Evolutionary conservation across 2,888 invertebrate genomes (phyloP), one percentile per base, ranked within the genome.

Genomic region (Abrostola tripartita): DNA sequence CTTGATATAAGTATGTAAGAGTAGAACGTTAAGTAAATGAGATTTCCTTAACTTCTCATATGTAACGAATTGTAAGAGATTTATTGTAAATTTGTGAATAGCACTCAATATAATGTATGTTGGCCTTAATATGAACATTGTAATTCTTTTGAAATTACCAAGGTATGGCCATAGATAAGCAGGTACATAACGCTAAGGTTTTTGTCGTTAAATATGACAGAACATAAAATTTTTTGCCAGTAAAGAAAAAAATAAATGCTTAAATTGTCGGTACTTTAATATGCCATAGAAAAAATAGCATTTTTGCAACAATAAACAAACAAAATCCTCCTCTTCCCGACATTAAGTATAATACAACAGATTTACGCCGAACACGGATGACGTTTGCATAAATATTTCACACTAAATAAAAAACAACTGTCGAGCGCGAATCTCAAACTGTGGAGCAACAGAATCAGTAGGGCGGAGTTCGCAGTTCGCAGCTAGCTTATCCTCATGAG

Each of bases 401-500:
- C 53, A 52, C 67, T 57, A 73, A 73, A 71, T 79, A 70, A 71
- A 76, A 76, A 76, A 76, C 64, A 79, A 79, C 58, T 61, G 71
- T 64, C 61, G 73, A 71, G 68, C 66, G 69, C 50, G 71, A 76
- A 68, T 74, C 62, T 68, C 68, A 65, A 75, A 71, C 63, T 68
- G 72, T 47, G 53, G 67, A 68, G 68, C 61, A 56, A 63, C 84
- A 83, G 81, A 85, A 87, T 87, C 86, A 83, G 85, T 81, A 83
- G 85, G 82, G 86, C 83, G 82, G 87, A 87, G 86, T 85, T 86
- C 80, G 77, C 68, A 87, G 86, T 85, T 86, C 80, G 77, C 68
- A 76, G 77, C 79, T 76, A 87, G 89, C 86, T 90, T 91, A 92
- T 92, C 87, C 94, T 93, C 94, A 90, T 91, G 93, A 94, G 94